Evolutionary conservation across 2,797 vertebrate genomes (phyloP).

Genomic region (Emys orbicularis): DNA sequence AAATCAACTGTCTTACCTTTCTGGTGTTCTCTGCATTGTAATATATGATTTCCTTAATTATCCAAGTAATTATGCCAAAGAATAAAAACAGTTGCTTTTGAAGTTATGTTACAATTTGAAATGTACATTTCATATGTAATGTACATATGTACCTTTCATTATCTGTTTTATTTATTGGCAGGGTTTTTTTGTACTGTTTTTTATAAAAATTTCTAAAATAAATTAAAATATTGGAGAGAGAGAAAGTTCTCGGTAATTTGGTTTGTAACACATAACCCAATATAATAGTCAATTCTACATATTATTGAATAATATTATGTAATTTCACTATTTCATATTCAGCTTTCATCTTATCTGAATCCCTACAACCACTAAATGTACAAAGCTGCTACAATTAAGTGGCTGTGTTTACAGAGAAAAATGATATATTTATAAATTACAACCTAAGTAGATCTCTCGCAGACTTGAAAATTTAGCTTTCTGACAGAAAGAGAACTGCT

Average conservation of each 20-base stretch:
- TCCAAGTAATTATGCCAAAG: neutral
- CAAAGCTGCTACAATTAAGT: constrained; percentile 1
- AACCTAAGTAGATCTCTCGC: neutral
- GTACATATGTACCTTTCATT: no score
- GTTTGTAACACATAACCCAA: neutral
- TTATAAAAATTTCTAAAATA: no score
- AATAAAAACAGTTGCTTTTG: neutral
- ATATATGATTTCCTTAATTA: neutral
- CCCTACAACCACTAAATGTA: neutral
- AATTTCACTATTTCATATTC: neutral
- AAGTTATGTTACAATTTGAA: neutral
- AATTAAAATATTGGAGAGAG: no score
- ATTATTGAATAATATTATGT: neutral
- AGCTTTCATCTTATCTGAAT: neutral
- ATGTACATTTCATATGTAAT: neutral
- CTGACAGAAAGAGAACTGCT: neutral
- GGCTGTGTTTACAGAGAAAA: constrained; percentile 28
- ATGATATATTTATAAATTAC: constrained; percentile 1
- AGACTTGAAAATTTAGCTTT: neutral
- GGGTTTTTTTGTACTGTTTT: neutral
- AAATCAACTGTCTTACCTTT: neutral
- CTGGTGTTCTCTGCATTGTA: neutral
- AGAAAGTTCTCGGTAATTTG: no score
- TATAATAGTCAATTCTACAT: neutral
- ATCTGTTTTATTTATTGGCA: neutral